Base-by-base conservation (phyloP, 1,140 invertebrate species). In the Ladona fulva region DNA sequence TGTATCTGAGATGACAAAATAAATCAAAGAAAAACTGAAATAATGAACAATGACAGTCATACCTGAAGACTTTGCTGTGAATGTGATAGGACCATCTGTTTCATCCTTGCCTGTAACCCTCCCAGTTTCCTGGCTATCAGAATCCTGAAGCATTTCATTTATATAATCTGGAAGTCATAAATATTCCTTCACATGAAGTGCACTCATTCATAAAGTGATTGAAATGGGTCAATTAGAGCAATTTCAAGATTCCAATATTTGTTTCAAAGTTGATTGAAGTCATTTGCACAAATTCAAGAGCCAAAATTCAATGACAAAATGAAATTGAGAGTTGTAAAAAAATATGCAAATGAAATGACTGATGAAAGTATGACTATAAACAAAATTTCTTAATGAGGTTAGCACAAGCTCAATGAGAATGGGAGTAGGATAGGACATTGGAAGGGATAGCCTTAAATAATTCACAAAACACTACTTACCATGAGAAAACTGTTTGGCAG, bases 21-120 rank as follows among this genome's bases (percentile, higher is more conserved):
- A 66, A 16, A 19, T 22, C 3, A 66, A 66, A 16, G 16, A 22
- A 66, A 16, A 66, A 16, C 14, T 66, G n/a, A 66, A 66, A 66
- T 1, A 66, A 16, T 66, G 52, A 66, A 6, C 52, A 3, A 22
- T 66, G 22, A 25, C 42, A n/a, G 86, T 91, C 90, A 91, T 91
- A 94, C 93, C 91, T 83, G 91, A 91, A 83, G 91, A 91, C 87
- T 93, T 92, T 74, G 92, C 93, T 80, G 92, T 94, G 84, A 95
- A 95, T 80, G 92, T 94, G 80, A 95, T 94, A 81, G 92, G 92
- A 82, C 91, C 92, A 83, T 95, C 94, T 66, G 52, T 19, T 66
- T 66, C 52, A 66, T 66, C 52, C 52, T 66, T 66, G 16, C 52
- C 52, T 19, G 52, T 19, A 66, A 16, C 52, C 52, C 52, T 66